phyloP scores from a whole-genome alignment of 2,113 vertebrate species.

The Ailurus styani region DNA sequence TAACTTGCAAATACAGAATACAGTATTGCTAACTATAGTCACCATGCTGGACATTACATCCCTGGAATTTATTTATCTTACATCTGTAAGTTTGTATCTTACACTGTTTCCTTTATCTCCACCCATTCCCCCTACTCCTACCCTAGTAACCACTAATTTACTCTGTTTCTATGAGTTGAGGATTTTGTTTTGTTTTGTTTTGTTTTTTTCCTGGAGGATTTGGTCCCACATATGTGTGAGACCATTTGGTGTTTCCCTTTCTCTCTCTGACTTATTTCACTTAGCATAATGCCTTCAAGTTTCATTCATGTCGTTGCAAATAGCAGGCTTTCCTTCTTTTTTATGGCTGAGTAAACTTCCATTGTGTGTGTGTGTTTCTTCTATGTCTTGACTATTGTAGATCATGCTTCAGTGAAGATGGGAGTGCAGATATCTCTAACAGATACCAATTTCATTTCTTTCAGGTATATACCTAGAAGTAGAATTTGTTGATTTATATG shows the following conservation, averaged over 20 bases:
- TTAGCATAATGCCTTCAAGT: neutral
- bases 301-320: neutral
- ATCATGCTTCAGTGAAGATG: neutral
- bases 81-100: neutral
- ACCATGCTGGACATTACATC: neutral
- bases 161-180: neutral
- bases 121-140: rapidly evolving
- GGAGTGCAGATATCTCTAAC: neutral
- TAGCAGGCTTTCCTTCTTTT: neutral
- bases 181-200: neutral
- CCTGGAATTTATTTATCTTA: neutral
- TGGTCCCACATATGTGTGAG: neutral
- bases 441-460: neutral
- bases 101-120: neutral
- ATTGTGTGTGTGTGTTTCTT: neutral
- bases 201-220: no score
- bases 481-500: neutral
- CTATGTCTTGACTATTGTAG: neutral
- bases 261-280: neutral
- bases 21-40: neutral
- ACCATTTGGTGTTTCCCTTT: neutral
- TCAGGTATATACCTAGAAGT: neutral
- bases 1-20: neutral
- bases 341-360: neutral
- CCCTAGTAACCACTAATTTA: neutral